Evolutionary conservation across 2,113 vertebrate species (phyloP), one percentile per base, ranked within the genome.

Genomic region (Forbesichthys agassizii): DNA sequence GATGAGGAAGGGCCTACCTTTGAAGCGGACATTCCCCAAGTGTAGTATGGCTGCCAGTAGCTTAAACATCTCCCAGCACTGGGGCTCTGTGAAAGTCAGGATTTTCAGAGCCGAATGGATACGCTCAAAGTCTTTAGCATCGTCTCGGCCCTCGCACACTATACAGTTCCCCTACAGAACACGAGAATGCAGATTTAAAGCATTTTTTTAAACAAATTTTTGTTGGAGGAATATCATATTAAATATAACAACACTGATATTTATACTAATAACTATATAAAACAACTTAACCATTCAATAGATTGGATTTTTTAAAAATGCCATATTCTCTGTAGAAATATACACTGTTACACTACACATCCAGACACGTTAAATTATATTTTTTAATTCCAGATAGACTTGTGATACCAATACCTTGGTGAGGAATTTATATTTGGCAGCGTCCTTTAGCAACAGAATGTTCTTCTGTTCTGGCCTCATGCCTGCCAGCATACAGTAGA

Each of bases 401-500:
- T 20, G 10, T 5, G 52, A 7, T 54, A 16, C 13, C 18, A 33
- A 46, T 90, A 98, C 96, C 95, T 92, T 91, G 9, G 91, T 95
- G 51, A 99, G 94, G 71, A 95, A 97, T 42, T 72, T 90, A 83
- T 95, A 99, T 59, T 96, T 93, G 0, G 92, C 87, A 55, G 95
- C 88, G 14, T 85, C 88, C 5, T 91, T 90, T 20, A 98, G 88
- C 49, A 80, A 85, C 75, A 99, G 89, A 66, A 83, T 71, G 56
- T 91, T 89, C 90, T 93, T 98, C 82, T 98, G 93, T 36, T 96
- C 93, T 0, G 69, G 61, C 9, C 86, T 87, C 92, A 96, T 92
- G 14, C 97, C 97, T 84, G 94, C 84, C 69, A 99, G 83, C 93
- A 99, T 92, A 86, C 93, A 95, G 75, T 99, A 98, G 88, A 99